Conservation (phyloP, 2,888 invertebrate species). For the Oxytorus armatus region DNA sequence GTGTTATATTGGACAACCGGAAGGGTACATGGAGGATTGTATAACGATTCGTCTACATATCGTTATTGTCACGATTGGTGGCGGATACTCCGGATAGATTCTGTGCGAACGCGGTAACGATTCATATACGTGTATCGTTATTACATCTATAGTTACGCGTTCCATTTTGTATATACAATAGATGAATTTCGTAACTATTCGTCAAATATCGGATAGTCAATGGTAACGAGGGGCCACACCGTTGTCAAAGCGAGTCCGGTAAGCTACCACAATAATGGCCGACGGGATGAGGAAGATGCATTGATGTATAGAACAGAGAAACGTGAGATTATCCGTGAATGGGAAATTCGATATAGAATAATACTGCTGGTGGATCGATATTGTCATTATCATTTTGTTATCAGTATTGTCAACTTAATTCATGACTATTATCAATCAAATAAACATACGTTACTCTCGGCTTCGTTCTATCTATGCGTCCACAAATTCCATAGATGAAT, state of each 20-base stretch:
- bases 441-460: constrained; percentile 19
- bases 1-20: constrained; percentile 25
- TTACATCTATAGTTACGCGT: constrained; percentile 29
- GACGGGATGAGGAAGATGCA: constrained; percentile 30
- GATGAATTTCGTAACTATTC: constrained; percentile 47
- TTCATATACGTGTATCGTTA: constrained; percentile 15
- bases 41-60: constrained; percentile 18
- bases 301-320: neutral
- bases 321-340: constrained; percentile 7
- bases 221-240: constrained; percentile 11
- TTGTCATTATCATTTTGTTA: constrained; percentile 17
- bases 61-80: constrained; percentile 37
- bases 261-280: constrained; percentile 1
- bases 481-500: constrained; percentile 1
- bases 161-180: constrained; percentile 27
- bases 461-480: neutral
- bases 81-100: neutral
- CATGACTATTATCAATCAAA: constrained; percentile 27
- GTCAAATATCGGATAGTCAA: constrained; percentile 51
- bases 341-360: constrained; percentile 20
- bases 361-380: constrained; percentile 1
- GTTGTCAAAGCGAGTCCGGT: constrained; percentile 26
- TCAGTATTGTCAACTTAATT: constrained; percentile 19
- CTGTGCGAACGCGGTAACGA: constrained; percentile 38
- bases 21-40: neutral